Evolutionary conservation across 1,140 invertebrate species (phyloP), one percentile per base, ranked within the genome.

Genomic region (Heliconius melpomene): DNA sequence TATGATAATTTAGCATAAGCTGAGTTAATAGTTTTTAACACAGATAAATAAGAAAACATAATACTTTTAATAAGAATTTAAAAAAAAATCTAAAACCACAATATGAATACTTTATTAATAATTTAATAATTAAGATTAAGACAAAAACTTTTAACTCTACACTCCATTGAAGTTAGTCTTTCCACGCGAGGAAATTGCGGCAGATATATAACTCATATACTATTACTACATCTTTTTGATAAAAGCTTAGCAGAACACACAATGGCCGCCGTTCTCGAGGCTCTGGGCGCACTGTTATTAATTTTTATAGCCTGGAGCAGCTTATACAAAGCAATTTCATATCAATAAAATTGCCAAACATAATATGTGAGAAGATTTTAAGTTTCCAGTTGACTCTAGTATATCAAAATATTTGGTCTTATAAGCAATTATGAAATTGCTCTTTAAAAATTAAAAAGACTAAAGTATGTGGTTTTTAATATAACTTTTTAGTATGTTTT

Each of bases 211-310:
- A 72, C 71, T 72, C 36, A 72, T 66, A 66, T 13, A 29, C 60
- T 72, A 26, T 72, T 72, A 72, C 71, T 72, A 72, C 71, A 72
- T 72, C 2, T 72, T 72, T 72, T 72, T 72, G 71, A 72, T 72
- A 72, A 72, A 72, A 72, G 71, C 71, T 72, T 38, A 72, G 71
- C 20, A 38, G 71, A 72, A 72, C 71, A 72, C 20, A 72, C 71
- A 72, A 40, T 72, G 71, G 71, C 71, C 36, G 29, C 9, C 71
- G 71, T 38, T 72, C 18, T 40, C 36, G 29, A 38, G 36, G 71
- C 36, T 38, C 71, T 72, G 36, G 8, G 29, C 36, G 71, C 71
- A 72, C 71, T 72, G 71, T 72, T 72, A 40, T 72, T 72, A 36
- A 72, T 72, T 72, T 72, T 72, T 36, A 72, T 38, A 72, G 71